phyloP scores from a whole-genome alignment of 2,113 vertebrate species.

The Microcebus tavaratra region DNA sequence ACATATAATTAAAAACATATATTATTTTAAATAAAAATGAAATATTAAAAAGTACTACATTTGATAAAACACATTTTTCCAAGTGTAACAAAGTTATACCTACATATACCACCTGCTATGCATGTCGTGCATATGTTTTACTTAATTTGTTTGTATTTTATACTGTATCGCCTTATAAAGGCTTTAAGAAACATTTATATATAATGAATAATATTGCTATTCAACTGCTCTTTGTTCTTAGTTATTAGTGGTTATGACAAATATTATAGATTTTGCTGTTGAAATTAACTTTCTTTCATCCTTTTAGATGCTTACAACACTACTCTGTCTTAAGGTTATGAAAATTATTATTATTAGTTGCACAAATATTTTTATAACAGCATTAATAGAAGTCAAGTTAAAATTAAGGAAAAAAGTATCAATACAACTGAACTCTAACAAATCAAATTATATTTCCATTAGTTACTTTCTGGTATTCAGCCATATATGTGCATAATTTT shows the following conservation, averaged over 20 bases:
- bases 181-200: neutral
- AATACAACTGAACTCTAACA: neutral
- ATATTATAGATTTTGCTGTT: neutral
- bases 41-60: neutral
- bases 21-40: slow-evolving; percentile 10
- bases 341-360: neutral
- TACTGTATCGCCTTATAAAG: neutral
- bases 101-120: neutral
- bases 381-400: neutral
- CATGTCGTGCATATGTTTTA: neutral
- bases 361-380: neutral
- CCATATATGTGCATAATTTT: neutral
- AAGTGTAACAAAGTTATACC: neutral
- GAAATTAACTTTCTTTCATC: neutral
- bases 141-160: neutral
- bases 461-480: neutral
- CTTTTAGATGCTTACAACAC: neutral
- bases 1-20: neutral
- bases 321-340: neutral
- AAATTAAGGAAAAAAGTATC: neutral
- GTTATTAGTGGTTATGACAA: neutral
- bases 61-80: neutral
- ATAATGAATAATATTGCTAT: neutral
- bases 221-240: neutral
- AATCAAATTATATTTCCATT: slow-evolving; percentile 15